Base-by-base conservation (phyloP, 2,113 vertebrate genomes). In the Xenotilapia leptura region DNA sequence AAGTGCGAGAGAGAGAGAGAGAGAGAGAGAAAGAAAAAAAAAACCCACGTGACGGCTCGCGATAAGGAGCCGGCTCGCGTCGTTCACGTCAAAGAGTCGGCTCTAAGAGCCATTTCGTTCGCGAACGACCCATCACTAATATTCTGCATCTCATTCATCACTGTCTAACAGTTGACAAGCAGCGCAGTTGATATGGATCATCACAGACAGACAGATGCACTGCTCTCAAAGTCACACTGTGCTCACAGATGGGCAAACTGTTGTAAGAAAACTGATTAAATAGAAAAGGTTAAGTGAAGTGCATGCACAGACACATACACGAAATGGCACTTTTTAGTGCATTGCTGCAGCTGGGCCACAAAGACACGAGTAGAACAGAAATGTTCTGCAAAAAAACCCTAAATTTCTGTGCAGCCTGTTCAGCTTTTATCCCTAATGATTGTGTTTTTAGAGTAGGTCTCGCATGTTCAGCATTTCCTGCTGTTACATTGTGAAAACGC, bases 111-210 rank as follows among this genome's bases (percentile, higher is more conserved):
- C n/a, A n/a, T n/a, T n/a, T n/a, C n/a, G n/a, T n/a, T n/a, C n/a
- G n/a, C n/a, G n/a, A n/a, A n/a, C n/a, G n/a, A n/a, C n/a, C n/a
- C n/a, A n/a, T n/a, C n/a, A n/a, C n/a, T n/a, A n/a, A 85, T 84
- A 80, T 84, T 87, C 89, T 88, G 73, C 55, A 45, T 47, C 85
- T 92, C 92, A 75, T 95, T 92, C 84, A 93, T 95, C 95, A 93
- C 81, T 92, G 87, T 94, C 94, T 62, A 55, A 86, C 85, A 45
- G 86, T 28, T 92, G 93, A 94, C 92, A 92, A 88, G 89, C 10
- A 55, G 56, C 62, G 47, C 90, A 85, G 90, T 92, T 85, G 86
- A 90, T 93, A 93, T 94, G 94, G 92, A 95, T 95, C 92, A 94
- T 94, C 86, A 90, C 55, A 75, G 90, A 92, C 90, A 90, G 91